Percentiles rank a stretch among this genome's conserved stretches.
Conservation (phyloP, 2,888 invertebrate genomes). For the Crematogaster levior region DNA sequence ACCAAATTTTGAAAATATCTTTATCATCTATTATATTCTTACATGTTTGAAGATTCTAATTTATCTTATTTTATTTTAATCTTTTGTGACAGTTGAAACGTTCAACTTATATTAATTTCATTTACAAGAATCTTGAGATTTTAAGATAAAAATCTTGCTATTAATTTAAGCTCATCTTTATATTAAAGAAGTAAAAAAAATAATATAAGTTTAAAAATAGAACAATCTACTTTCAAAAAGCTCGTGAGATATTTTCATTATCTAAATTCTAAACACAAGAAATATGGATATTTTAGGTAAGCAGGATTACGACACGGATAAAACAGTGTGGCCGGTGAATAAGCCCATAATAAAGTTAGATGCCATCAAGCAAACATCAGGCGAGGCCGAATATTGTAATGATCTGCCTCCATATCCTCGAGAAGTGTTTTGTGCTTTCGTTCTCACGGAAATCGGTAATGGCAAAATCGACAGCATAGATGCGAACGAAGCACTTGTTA, state of each 20-base stretch:
- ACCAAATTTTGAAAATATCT: not conserved
- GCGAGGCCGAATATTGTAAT: slow-evolving; percentile 92
- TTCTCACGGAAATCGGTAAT: slow-evolving; percentile 88
- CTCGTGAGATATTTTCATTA: not conserved
- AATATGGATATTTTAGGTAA: slow-evolving; percentile 86
- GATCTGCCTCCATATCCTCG: slow-evolving; percentile 89
- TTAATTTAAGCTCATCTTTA: not conserved
- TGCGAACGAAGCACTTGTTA: slow-evolving; percentile 88
- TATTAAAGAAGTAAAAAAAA: not conserved
- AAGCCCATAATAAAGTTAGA: slow-evolving; percentile 92
- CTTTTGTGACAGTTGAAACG: not conserved
- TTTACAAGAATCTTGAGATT: not conserved
- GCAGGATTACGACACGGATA: slow-evolving; percentile 90
- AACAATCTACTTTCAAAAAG: not conserved
- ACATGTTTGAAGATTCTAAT: not conserved
- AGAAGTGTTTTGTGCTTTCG: slow-evolving; percentile 91
- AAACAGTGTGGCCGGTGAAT: slow-evolving; percentile 90
- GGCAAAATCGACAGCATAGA: slow-evolving; percentile 89
- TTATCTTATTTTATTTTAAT: not conserved
- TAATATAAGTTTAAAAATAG: not conserved
- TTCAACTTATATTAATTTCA: too few relatives aligned
- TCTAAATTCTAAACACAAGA: not conserved
- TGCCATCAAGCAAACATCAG: slow-evolving; percentile 89
- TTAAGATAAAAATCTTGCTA: not conserved
- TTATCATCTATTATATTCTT: not conserved